Percentiles rank a stretch among this genome's conserved stretches.
These are phyloP conservation scores for Xiphophorus birchmanni DNA, from an alignment of 2,797 vertebrate genomes.

Conservation along the genomic window DNA sequence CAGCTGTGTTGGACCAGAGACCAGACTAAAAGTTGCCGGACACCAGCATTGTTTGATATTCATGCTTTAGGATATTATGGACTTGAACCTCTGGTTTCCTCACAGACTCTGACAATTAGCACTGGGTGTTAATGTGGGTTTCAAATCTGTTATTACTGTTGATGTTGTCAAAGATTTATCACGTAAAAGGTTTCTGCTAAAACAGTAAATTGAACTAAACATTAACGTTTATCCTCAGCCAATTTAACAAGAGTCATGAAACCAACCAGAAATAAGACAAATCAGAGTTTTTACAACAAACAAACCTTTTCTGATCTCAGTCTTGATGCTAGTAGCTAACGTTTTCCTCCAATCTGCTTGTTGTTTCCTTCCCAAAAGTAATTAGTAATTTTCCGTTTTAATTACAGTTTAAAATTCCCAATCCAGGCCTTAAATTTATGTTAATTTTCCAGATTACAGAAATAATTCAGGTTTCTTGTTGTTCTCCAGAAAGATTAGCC, in stretches of 20 bases:
- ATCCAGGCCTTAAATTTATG: accelerated
- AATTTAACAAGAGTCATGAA: neutral
- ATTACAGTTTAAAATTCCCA: accelerated
- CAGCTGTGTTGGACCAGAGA: neutral
- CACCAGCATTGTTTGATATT: neutral
- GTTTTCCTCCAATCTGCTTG: slow-evolving; percentile 5
- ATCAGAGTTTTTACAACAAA: neutral
- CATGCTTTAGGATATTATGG: neutral
- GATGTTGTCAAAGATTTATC: neutral
- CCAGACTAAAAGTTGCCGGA: neutral
- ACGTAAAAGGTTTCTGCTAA: neutral
- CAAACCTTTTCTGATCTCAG: neutral
- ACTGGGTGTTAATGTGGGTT: neutral
- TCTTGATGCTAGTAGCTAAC: slow-evolving; percentile 47
- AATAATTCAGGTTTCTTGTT: neutral
- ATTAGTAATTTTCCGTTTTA: neutral
- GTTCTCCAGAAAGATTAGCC: slow-evolving; percentile 53
- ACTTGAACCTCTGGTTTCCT: neutral
- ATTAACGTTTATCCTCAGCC: neutral
- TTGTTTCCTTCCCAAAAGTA: neutral
- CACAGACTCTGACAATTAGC: neutral
- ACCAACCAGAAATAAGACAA: neutral
- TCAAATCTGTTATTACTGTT: neutral
- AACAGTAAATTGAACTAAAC: neutral
- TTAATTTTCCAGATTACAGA: neutral